phyloP scores from a whole-genome alignment of 2,888 invertebrate species.

The Diadegma fenestrale region DNA sequence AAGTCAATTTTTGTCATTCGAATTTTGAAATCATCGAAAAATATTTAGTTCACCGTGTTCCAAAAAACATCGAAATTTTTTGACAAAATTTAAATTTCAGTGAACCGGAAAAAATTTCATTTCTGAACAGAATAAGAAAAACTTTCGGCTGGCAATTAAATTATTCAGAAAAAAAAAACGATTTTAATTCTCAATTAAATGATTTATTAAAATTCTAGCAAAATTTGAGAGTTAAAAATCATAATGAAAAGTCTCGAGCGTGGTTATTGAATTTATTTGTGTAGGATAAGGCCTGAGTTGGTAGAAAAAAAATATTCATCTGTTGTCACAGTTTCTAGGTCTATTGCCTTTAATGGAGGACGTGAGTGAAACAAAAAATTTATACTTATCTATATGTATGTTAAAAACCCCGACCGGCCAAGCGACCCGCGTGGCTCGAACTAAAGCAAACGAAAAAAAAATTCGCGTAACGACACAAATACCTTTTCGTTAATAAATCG shows the following conservation, averaged over 20 bases:
- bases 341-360: constrained; percentile 61
- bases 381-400: constrained; percentile 55
- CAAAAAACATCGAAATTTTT: too few relatives aligned
- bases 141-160: background rate
- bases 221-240: background rate
- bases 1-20: too few relatives aligned
- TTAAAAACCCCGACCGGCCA: constrained; percentile 37
- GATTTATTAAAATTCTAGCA: background rate
- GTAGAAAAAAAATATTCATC: constrained; percentile 56
- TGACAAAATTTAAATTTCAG: too few relatives aligned
- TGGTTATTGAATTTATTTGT: background rate
- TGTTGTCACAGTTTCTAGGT: constrained; percentile 58
- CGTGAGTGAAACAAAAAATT: constrained; percentile 61
- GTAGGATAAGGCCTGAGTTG: constrained; percentile 41
- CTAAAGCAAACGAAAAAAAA: background rate
- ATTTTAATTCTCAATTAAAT: background rate
- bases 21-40: too few relatives aligned
- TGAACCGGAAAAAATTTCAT: background rate
- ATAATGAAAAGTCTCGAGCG: constrained; percentile 1
- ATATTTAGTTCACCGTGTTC: too few relatives aligned
- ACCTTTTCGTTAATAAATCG: constrained; percentile 7
- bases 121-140: background rate
- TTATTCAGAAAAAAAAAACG: background rate
- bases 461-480: constrained; percentile 4
- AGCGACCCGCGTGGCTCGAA: constrained; percentile 11